These are phyloP conservation scores for Harlomillsia oculata DNA, from an alignment of 1,140 invertebrate species.

Conservation along the genomic window DNA sequence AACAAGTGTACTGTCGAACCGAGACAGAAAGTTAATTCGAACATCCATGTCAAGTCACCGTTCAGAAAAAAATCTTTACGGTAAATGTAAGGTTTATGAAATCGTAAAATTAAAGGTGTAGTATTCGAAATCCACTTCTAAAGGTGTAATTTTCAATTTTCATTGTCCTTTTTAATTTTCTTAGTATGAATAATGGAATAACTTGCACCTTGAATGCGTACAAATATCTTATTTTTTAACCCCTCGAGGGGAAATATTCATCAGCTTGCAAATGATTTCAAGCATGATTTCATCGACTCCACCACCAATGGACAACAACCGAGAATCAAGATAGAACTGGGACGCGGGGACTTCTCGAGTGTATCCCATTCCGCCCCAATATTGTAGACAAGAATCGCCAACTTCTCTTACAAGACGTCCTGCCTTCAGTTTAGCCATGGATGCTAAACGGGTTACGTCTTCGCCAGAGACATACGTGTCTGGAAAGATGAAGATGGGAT, in stretches of 20 bases:
- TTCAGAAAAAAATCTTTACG: no score
- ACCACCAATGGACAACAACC: constrained; percentile 49
- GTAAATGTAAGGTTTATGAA: no score
- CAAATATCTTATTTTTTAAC: background rate
- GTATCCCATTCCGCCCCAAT: constrained; percentile 55
- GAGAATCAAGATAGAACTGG: constrained; percentile 45
- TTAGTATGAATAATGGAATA: no score
- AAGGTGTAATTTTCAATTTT: no score
- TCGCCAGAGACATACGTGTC: constrained; percentile 44
- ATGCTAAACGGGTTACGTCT: constrained; percentile 50
- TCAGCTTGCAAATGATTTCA: constrained; percentile 50
- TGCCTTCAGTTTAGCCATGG: constrained; percentile 50
- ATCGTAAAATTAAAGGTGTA: no score
- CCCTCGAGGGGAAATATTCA: constrained; percentile 36
- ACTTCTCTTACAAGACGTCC: constrained; percentile 46
- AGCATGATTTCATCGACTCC: constrained; percentile 56
- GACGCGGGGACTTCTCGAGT: constrained; percentile 45
- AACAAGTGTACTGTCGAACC: no score
- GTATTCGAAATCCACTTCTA: no score
- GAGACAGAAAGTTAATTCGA: no score
- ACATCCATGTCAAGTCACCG: no score
- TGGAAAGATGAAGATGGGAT: constrained; percentile 30
- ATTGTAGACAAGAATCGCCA: constrained; percentile 52
- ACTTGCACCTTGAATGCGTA: no score
- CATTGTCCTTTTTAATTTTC: no score